These are phyloP conservation scores for Cichladusa arquata DNA, from an alignment of 2,113 vertebrate genomes.

Conservation along the genomic window DNA sequence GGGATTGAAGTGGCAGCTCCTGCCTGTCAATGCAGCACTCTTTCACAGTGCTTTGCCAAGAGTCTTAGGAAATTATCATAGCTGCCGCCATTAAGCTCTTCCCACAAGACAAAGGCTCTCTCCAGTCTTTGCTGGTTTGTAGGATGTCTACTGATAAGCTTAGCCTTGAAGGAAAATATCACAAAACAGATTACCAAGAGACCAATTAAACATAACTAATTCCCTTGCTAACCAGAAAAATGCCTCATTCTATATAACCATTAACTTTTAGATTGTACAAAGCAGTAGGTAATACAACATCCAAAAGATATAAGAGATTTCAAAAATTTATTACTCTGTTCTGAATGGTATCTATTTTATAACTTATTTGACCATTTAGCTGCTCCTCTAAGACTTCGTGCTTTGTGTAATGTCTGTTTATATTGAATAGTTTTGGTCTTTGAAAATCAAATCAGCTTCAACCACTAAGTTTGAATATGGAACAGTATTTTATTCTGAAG, in stretches of 20 bases:
- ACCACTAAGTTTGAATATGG: not conserved
- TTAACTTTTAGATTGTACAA: conserved; percentile 16
- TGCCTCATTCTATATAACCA: conserved; percentile 3
- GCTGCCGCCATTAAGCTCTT: not conserved
- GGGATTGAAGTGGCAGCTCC: not conserved
- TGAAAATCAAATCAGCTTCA: not conserved
- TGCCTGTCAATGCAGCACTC: not conserved
- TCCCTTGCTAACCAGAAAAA: not conserved
- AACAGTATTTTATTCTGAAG: not conserved
- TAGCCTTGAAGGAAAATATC: conserved; percentile 13
- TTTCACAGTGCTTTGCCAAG: not conserved
- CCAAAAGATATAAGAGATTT: not conserved
- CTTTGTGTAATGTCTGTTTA: not conserved
- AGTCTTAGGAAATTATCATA: not conserved
- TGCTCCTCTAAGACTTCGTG: not conserved
- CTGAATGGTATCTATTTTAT: not conserved
- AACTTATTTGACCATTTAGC: not conserved
- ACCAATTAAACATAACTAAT: conserved; percentile 36
- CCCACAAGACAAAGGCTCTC: not conserved
- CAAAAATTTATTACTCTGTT: not conserved
- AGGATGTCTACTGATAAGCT: not conserved
- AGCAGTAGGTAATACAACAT: not conserved
- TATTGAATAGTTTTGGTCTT: not conserved
- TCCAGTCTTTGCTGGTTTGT: not conserved
- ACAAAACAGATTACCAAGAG: not conserved